Percentiles rank a stretch among this genome's conserved stretches.
phyloP scores from a whole-genome alignment of 2,888 invertebrate species.

The Apomyelois bistriatella region DNA sequence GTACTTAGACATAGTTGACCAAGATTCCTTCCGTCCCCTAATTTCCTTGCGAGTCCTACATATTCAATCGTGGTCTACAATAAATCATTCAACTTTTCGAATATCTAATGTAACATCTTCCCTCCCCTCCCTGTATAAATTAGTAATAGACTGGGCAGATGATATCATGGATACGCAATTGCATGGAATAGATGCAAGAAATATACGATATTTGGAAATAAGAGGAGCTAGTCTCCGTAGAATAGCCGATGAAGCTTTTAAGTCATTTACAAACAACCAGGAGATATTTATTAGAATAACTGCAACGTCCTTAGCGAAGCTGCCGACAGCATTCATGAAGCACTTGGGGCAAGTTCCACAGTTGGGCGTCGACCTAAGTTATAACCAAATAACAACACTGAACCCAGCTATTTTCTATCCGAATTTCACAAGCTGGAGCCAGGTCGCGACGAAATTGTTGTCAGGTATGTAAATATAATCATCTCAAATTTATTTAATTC shows the following conservation, averaged over 20 bases:
- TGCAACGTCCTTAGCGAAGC: slow-evolving; percentile 87
- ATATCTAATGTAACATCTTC: slow-evolving; percentile 86
- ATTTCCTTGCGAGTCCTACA: slow-evolving; percentile 84
- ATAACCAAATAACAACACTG: slow-evolving; percentile 88
- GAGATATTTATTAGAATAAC: slow-evolving; percentile 88
- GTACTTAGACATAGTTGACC: slow-evolving; percentile 86
- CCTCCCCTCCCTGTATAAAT: slow-evolving; percentile 85
- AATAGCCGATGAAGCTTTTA: slow-evolving; percentile 89
- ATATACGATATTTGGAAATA: slow-evolving; percentile 89
- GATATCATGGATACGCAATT: slow-evolving; percentile 86
- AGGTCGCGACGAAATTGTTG: slow-evolving; percentile 91
- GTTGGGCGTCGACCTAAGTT: slow-evolving; percentile 89
- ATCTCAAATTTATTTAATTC: background rate
- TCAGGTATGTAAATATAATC: slow-evolving; percentile 79
- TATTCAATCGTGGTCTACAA: slow-evolving; percentile 87
- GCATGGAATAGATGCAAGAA: slow-evolving; percentile 87
- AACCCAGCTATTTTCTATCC: slow-evolving; percentile 93
- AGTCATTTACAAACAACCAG: slow-evolving; percentile 85
- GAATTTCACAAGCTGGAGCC: slow-evolving; percentile 92
- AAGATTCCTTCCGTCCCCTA: slow-evolving; percentile 86
- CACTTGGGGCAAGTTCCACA: slow-evolving; percentile 88
- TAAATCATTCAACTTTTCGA: slow-evolving; percentile 84
- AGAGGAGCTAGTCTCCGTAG: slow-evolving; percentile 86
- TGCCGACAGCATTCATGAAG: slow-evolving; percentile 89
- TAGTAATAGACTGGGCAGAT: slow-evolving; percentile 89